A percentile compares a stretch with the other conserved stretches of the same genome.
Evolutionary conservation across 2,888 invertebrate species (phyloP).

Genomic region (Synanthedon andrenaeformis): DNA sequence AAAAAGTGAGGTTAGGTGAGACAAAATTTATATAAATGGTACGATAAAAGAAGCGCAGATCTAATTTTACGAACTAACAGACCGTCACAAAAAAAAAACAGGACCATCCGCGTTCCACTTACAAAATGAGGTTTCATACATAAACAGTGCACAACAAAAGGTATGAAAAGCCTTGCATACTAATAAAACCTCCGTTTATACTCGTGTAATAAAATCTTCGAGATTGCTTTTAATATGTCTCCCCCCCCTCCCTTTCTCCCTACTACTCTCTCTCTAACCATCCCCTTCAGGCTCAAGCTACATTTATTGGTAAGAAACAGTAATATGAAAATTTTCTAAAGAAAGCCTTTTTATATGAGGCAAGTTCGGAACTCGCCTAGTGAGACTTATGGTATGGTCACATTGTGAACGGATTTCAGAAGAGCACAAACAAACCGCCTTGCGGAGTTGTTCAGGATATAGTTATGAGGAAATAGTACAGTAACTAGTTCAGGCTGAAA

Average conservation of each 20-base stretch:
- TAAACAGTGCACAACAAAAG: background rate
- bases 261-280: background rate
- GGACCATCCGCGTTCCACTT: background rate
- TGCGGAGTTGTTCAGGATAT: no score
- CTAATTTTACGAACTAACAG: background rate
- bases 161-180: background rate
- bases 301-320: conserved; percentile 31
- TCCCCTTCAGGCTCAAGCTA: conserved; percentile 7
- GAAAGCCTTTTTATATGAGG: conserved; percentile 38
- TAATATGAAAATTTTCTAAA: conserved; percentile 45
- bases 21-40: no score
- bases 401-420: conserved; percentile 9
- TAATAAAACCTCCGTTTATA: conserved; percentile 3
- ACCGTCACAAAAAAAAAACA: background rate
- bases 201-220: conserved; percentile 7
- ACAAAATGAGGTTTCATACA: background rate
- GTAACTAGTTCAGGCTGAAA: no score
- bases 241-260: background rate
- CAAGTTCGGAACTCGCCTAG: conserved; percentile 21
- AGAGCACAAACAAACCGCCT: no score
- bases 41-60: background rate
- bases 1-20: no score
- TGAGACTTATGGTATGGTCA: conserved; percentile 11
- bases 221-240: conserved; percentile 5
- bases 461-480: no score